Evolutionary conservation across 35 echinoderm and acorn worm species (phyloP).

Genomic region (Lytechinus variegatus): DNA sequence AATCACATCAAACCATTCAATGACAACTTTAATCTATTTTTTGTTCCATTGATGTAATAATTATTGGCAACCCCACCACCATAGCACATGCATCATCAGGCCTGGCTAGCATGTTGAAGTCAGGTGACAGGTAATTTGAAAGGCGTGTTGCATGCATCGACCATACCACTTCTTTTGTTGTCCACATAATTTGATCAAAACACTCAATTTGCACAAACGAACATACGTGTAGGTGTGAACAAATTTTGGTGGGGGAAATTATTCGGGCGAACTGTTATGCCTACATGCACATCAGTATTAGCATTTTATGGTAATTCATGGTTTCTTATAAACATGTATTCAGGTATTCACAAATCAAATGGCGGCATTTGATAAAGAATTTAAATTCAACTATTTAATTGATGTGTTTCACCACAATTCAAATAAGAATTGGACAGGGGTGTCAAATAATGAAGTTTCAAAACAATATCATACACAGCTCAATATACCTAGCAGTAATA

Average conservation of each 20-base stretch:
- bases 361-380: neutral
- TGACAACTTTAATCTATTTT: constrained; percentile 7
- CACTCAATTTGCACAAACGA: neutral
- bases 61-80: neutral
- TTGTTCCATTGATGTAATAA: neutral
- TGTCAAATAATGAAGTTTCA: too few species aligned
- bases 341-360: neutral
- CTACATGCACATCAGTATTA: neutral
- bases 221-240: neutral
- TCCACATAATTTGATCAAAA: neutral
- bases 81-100: neutral
- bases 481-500: too few species aligned
- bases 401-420: neutral
- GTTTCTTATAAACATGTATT: neutral
- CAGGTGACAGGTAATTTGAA: neutral
- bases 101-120: neutral
- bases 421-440: too few species aligned
- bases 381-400: neutral
- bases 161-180: neutral
- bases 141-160: neutral
- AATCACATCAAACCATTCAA: neutral
- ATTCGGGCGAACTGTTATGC: neutral
- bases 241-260: neutral
- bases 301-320: neutral
- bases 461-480: too few species aligned